Base-by-base conservation (phyloP, 1,140 invertebrate genomes). In the Diorhabda sublineata region DNA sequence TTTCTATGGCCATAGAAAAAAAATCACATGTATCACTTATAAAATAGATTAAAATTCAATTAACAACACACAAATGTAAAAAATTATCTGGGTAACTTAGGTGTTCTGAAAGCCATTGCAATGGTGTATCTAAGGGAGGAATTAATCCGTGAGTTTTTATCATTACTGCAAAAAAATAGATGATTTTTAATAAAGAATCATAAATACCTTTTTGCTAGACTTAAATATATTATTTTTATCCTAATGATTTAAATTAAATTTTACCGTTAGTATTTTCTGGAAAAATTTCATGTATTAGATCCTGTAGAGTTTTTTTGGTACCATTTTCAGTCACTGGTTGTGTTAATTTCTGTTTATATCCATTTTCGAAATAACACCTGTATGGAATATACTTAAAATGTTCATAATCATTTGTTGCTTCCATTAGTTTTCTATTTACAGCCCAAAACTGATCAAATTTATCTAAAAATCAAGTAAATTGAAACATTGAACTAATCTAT, bases 381-480 rank as follows among this genome's bases (percentile, higher is more conserved):
- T 96, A 92, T 66, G 96, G 96, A 87, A 98, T 95, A 81, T 94
- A 88, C 82, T 94, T 95, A 79, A 98, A 98, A 44, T 88, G 86
- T 73, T 96, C 92, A 80, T 86, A 87, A 44, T 91, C 89, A 56
- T 81, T 82, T 64, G 84, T 84, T 5, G 89, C 85, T 81, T 98
- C 95, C 97, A 99, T 99, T 61, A 99, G 82, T 79, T 94, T 91
- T 74, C 93, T 88, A 81, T 99, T 99, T 7, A 99, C 91, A 4
- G 93, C 90, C 97, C 98, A 99, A 82, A 99, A 99, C 81, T 98
- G 96, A 82, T 99, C 97, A 84, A 99, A 99, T 84, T 97, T 98
- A 80, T 98, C 93, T 94, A 69, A 69, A 77, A 73, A 59, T 26
- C 26, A 1, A 26, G 26, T 26, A 26, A 26, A 26, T 26, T 26